Evolutionary conservation across 2,113 vertebrate species (phyloP).

Genomic region (Coptodon bakossiorum): DNA sequence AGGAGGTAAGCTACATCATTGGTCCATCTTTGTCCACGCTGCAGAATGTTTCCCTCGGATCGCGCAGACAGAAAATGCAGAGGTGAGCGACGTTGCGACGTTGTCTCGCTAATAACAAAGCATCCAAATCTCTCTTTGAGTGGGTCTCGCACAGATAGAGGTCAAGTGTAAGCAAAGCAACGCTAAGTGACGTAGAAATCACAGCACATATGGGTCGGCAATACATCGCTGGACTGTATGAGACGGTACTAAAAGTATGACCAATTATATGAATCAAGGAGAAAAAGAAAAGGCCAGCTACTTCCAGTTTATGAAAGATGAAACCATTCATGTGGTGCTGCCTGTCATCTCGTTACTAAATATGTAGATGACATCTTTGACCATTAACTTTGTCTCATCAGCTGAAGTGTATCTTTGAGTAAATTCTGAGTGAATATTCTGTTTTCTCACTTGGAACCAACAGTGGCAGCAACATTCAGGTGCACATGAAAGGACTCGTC

Average conservation of each 20-base stretch:
- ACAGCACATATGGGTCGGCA: not conserved
- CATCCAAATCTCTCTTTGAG: not conserved
- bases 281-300: not conserved
- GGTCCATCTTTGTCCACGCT: not conserved
- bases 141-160: not conserved
- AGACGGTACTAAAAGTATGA: not conserved
- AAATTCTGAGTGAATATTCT: accelerated
- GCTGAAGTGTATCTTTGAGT: not conserved
- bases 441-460: not conserved
- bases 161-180: not conserved
- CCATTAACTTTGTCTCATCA: not conserved
- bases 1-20: not conserved
- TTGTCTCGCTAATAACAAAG: not conserved
- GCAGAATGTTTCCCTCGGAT: not conserved
- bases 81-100: accelerated
- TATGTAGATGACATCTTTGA: not conserved
- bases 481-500: not conserved
- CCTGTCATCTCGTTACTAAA: not conserved
- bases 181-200: not conserved
- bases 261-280: not conserved
- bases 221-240: not conserved
- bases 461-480: not conserved
- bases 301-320: not conserved
- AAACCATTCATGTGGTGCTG: accelerated
- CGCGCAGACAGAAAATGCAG: not conserved